phyloP scores from a whole-genome alignment of 2,797 vertebrate genomes.

The Pseudochirops cupreus region DNA sequence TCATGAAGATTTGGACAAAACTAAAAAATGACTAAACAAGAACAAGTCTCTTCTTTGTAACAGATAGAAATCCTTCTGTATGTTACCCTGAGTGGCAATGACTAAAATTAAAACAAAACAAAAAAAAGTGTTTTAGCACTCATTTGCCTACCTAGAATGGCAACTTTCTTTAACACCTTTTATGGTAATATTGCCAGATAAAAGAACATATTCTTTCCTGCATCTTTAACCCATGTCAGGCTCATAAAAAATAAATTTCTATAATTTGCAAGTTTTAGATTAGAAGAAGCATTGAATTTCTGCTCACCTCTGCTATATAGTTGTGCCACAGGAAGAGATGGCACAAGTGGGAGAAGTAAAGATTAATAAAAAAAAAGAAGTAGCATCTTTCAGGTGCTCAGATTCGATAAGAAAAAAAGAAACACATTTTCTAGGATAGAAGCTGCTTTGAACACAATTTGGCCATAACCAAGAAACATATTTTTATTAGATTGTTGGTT shows the following conservation, averaged over 20 bases:
- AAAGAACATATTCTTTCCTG: background rate
- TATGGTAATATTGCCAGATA: background rate
- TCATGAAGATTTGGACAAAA: background rate
- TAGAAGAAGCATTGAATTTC: background rate
- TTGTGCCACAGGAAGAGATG: background rate
- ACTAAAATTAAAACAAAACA: background rate
- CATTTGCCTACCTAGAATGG: background rate
- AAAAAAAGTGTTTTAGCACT: background rate
- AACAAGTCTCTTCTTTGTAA: background rate
- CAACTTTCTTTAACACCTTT: background rate
- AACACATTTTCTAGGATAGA: background rate
- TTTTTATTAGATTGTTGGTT: background rate
- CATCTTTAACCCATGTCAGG: background rate
- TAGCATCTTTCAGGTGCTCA: background rate
- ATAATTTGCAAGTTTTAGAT: background rate
- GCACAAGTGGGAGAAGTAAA: background rate
- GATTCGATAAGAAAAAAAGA: background rate
- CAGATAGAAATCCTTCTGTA: background rate
- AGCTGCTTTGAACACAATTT: background rate
- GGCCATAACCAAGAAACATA: background rate
- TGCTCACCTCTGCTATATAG: background rate
- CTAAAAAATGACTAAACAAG: background rate
- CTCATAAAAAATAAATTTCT: background rate
- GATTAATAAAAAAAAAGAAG: background rate
- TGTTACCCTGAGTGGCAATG: background rate